These are phyloP conservation scores for Saturnia japonica DNA, from an alignment of 2,888 invertebrate genomes.

Conservation along the genomic window DNA sequence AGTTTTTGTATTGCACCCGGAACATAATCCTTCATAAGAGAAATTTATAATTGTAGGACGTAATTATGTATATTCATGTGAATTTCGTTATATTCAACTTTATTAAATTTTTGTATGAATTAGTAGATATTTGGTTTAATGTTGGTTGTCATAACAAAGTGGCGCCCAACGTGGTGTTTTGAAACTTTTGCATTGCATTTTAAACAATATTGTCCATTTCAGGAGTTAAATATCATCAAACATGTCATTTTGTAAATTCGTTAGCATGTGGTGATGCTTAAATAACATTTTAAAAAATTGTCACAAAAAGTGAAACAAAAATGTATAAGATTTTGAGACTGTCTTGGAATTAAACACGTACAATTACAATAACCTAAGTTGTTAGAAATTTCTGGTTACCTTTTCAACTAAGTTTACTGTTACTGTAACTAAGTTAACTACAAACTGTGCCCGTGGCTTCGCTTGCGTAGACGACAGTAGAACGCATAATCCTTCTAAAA, in stretches of 20 bases:
- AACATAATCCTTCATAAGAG: slow-evolving; percentile 21
- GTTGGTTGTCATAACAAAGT: not conserved
- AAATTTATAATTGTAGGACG: slow-evolving; percentile 14
- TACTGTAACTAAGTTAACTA: too few species aligned
- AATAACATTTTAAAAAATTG: too few species aligned
- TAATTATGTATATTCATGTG: not conserved
- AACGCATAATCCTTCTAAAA: too few species aligned
- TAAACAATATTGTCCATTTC: not conserved
- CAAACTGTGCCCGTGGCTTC: too few species aligned
- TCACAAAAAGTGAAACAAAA: too few species aligned
- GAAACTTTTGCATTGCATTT: not conserved
- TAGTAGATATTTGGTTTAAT: not conserved
- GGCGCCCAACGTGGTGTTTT: not conserved
- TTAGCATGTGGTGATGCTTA: too few species aligned
- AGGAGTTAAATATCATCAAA: not conserved
- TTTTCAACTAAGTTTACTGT: too few species aligned
- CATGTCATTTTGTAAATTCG: not conserved
- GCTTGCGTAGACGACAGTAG: too few species aligned
- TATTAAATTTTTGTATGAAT: not conserved
- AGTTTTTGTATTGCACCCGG: slow-evolving; percentile 19
- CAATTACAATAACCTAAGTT: too few species aligned
- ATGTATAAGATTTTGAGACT: too few species aligned
- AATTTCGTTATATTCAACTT: not conserved
- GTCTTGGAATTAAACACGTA: too few species aligned
- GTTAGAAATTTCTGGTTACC: too few species aligned